Evolutionary conservation across 2,113 vertebrate species (phyloP).

Genomic region (Burhinus bistriatus): DNA sequence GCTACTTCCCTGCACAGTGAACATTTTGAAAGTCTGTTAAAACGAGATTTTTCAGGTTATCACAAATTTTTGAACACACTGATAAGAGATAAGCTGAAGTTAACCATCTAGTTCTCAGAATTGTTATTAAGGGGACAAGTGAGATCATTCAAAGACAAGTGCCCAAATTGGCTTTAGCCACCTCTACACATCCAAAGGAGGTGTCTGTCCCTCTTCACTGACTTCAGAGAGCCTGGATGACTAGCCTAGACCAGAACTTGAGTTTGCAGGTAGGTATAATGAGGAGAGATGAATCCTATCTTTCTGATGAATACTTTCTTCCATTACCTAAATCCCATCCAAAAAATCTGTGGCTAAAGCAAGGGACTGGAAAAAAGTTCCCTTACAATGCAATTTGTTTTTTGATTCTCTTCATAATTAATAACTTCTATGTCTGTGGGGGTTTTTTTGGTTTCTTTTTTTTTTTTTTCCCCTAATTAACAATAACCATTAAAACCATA

Average conservation of each 20-base stretch:
- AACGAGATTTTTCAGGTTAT: not conserved
- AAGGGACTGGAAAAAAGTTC: not conserved
- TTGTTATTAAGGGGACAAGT: not conserved
- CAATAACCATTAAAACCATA: not conserved
- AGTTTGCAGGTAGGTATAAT: not conserved
- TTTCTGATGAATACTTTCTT: not conserved
- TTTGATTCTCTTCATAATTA: not conserved
- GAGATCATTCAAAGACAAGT: not conserved
- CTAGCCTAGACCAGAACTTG: not conserved
- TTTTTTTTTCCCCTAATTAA: not conserved
- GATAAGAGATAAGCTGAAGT: not conserved
- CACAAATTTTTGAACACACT: not conserved
- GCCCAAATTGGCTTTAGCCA: not conserved
- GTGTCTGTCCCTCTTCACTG: not conserved
- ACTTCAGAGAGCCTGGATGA: not conserved
- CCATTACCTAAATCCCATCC: not conserved
- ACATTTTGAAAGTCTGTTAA: not conserved
- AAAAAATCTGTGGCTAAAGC: not conserved
- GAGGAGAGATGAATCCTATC: not conserved
- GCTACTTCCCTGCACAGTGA: not conserved
- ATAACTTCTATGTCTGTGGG: not conserved
- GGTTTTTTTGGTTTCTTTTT: not conserved
- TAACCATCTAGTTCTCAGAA: not conserved
- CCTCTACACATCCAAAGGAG: not conserved
- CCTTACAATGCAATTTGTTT: not conserved